Evolutionary conservation across 2,888 invertebrate genomes (phyloP).

Genomic region (Cantharis lateralis): DNA sequence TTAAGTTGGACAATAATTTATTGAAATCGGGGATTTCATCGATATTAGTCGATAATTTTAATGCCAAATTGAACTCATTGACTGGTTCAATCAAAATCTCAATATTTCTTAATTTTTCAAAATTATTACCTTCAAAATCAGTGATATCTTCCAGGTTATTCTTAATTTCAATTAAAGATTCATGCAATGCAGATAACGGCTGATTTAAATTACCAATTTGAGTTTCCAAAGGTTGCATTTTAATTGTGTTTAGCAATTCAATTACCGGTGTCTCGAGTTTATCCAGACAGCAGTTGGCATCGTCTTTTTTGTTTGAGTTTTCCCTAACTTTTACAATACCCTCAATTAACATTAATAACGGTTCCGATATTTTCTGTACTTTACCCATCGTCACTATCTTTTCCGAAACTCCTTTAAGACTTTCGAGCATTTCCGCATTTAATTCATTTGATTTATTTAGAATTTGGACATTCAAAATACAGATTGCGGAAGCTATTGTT

Average conservation of each 20-base stretch:
- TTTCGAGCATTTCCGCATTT: neutral
- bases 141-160: neutral
- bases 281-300: neutral
- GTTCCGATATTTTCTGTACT: neutral
- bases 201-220: neutral
- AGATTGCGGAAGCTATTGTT: neutral
- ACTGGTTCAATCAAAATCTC: neutral
- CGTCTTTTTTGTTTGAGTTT: neutral
- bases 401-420: neutral
- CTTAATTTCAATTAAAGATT: neutral
- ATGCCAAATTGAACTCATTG: neutral
- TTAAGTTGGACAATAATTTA: neutral
- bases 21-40: neutral
- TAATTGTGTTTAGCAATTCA: neutral
- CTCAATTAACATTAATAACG: slow-evolving; percentile 14
- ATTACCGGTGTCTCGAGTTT: neutral
- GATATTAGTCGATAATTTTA: neutral
- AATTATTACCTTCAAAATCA: neutral
- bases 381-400: neutral
- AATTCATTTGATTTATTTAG: neutral
- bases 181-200: neutral
- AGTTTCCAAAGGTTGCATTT: neutral
- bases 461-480: neutral
- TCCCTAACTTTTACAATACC: neutral
- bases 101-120: neutral